Percentiles rank a stretch among this genome's conserved stretches.
These are phyloP conservation scores for Agrilus biguttatus DNA, from an alignment of 2,888 invertebrate species.

Conservation along the genomic window DNA sequence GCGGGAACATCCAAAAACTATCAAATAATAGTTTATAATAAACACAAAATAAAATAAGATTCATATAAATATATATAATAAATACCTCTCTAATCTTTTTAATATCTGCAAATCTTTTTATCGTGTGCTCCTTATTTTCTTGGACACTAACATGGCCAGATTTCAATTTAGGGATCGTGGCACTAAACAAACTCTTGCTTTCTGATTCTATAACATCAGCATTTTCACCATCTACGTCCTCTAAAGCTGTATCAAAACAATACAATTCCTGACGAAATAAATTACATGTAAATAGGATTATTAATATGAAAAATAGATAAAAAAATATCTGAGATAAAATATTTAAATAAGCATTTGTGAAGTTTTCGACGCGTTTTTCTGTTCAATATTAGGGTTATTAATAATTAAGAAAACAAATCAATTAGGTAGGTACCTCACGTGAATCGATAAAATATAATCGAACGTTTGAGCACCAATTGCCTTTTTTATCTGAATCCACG, in stretches of 20 bases:
- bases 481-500: conserved; percentile 22
- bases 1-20: conserved; percentile 25
- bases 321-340: conserved; percentile 5
- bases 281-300: neutral
- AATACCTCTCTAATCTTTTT: neutral
- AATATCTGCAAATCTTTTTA: neutral
- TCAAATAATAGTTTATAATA: conserved; percentile 10
- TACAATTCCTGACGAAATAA: conserved; percentile 21
- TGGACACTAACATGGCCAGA: conserved; percentile 4
- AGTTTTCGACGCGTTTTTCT: no score
- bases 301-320: no score
- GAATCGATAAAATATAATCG: conserved; percentile 46
- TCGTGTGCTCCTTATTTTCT: neutral
- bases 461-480: conserved; percentile 45
- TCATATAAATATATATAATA: no score
- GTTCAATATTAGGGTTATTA: no score
- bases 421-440: conserved; percentile 33
- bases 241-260: conserved; percentile 18
- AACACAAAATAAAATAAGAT: neutral
- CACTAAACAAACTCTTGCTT: conserved; percentile 16
- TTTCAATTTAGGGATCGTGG: conserved; percentile 16
- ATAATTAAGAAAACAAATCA: no score
- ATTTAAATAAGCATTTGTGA: neutral
- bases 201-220: conserved; percentile 8
- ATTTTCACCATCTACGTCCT: conserved; percentile 9